These are phyloP conservation scores for Triplophysa dalaica DNA, from an alignment of 2,113 vertebrate genomes.

Conservation along the genomic window DNA sequence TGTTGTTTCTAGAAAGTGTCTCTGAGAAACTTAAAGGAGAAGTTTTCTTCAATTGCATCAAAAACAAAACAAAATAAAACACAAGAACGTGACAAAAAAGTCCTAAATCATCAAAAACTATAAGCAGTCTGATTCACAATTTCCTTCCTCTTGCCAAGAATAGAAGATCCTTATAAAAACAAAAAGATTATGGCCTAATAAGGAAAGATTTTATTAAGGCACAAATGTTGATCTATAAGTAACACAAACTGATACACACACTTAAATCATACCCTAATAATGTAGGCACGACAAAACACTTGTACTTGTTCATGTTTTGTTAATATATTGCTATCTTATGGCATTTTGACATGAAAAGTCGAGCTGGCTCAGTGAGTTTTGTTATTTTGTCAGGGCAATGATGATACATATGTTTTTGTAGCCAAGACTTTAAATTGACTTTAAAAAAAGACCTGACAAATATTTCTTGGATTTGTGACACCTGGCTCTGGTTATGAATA, in stretches of 20 bases:
- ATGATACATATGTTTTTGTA: too few relatives aligned
- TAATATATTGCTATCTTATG: too few relatives aligned
- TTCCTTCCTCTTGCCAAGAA: slow-evolving; percentile 18
- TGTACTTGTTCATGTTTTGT: too few relatives aligned
- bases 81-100: not conserved
- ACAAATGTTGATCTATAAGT: not conserved
- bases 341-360: too few relatives aligned
- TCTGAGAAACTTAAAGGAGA: not conserved
- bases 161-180: not conserved
- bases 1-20: not conserved
- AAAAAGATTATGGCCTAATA: not conserved
- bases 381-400: too few relatives aligned
- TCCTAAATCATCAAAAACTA: not conserved
- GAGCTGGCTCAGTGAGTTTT: too few relatives aligned
- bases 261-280: too few relatives aligned
- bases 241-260: not conserved
- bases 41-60: not conserved
- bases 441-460: too few relatives aligned
- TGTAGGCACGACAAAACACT: too few relatives aligned
- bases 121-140: not conserved
- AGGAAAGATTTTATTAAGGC: not conserved
- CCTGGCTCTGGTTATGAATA: too few relatives aligned
- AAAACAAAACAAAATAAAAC: not conserved
- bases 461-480: too few relatives aligned
- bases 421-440: too few relatives aligned